phyloP scores from a whole-genome alignment of 2,113 vertebrate species.

The Ariopsis seemanni region DNA sequence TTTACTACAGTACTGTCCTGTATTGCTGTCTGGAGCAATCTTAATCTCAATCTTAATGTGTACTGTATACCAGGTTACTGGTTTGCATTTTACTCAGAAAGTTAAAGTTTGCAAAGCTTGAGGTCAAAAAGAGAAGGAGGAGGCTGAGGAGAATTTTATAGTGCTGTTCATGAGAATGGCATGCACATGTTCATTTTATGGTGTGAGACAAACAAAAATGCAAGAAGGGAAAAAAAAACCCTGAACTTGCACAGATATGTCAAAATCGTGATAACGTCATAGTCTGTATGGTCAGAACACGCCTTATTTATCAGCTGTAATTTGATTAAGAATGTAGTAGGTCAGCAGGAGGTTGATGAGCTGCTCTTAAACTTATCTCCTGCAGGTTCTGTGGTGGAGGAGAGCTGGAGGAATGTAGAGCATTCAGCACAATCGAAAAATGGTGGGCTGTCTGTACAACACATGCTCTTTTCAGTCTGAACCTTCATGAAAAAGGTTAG shows the following conservation, averaged over 20 bases:
- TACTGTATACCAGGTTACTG: constrained; percentile 10
- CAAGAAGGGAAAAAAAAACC: neutral
- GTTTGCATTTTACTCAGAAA: constrained; percentile 38
- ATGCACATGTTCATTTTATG: constrained; percentile 39
- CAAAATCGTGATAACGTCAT: neutral
- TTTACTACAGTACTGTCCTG: neutral
- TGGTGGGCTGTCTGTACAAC: neutral
- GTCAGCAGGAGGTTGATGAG: constrained; percentile 6
- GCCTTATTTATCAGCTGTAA: neutral
- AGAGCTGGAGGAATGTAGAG: constrained; percentile 38
- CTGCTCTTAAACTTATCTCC: constrained; percentile 5
- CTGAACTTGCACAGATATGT: neutral
- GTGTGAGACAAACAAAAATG: neutral
- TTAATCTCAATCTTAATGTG: neutral
- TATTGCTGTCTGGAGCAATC: neutral
- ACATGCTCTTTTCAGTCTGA: constrained; percentile 8
- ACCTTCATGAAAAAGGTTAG: neutral
- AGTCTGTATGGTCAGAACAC: neutral
- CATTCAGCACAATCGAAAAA: neutral
- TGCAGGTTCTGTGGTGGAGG: constrained; percentile 1
- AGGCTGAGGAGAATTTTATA: constrained; percentile 34
- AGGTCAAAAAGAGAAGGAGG: constrained; percentile 32
- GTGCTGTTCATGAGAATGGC: constrained; percentile 22
- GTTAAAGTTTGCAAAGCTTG: constrained; percentile 38
- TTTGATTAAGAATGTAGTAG: constrained; percentile 3